Base-by-base conservation (phyloP, 23 tunicate species). In the Ciona savignyi region DNA sequence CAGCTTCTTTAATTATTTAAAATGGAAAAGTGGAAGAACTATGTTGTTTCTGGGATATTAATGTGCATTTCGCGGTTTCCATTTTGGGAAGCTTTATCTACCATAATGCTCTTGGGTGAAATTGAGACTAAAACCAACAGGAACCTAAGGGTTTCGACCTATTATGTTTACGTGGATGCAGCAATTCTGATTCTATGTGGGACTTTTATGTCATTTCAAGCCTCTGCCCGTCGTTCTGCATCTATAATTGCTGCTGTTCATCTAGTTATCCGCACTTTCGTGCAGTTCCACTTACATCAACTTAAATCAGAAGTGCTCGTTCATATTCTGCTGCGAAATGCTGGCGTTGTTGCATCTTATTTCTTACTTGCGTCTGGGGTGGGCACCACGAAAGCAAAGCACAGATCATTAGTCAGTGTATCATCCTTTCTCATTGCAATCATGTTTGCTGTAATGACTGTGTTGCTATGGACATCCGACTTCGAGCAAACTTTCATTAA, bases 21-120 rank as follows among this genome's bases (percentile, higher is more conserved):
- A 42, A 42, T 42, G 56, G 67, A 22, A 63, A 63, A 22, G 4
- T 63, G 67, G 67, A 11, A 22, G 22, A 9, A 4, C 24, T 63
- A 23, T 63, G 15, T 63, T 9, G 24, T 22, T 22, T 25, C 26
- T n/a, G 67, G 67, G 6, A 63, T 63, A 9, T 63, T 63, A 25
- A n/a, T 63, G 15, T 63, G 26, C 67, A 48, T 72, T 24, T 48
- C 64, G 49, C 49, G 76, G 27, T 72, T 31, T 27, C 76, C 76
- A 21, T 72, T 72, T 49, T 72, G 76, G 76, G 76, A 72, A 25
- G 76, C 64, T 1, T 3, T 72, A 19, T 72, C 76, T 1, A 72
- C 76, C 27, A 72, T 72, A 64, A 72, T 72, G 76, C 6, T 72
- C 21, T 26, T 72, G 26, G 76, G 65, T 24, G 76, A 72, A 21